Evolutionary conservation across 2,888 invertebrate genomes (phyloP), one percentile per base, ranked within the genome.

Genomic region (Chloroclystis v-ata): DNA sequence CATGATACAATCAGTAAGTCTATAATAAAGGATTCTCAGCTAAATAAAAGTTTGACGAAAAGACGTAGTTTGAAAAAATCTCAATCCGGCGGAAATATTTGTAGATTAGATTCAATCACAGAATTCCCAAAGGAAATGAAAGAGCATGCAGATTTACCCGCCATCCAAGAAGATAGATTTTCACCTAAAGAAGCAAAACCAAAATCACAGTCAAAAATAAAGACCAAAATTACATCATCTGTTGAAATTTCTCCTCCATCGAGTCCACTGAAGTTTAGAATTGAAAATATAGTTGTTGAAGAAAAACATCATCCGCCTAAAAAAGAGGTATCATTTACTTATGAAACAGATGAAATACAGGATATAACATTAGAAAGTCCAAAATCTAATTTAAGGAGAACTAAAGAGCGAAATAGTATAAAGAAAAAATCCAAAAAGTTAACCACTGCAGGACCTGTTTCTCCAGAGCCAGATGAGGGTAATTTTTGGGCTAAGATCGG

Each of bases 401-500:
- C 37, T 47, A 57, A 67, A 60, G 66, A 67, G 49, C 53, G 61
- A 43, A 62, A 67, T 52, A 61, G 67, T 54, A 62, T 69, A 46
- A 76, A 70, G 54, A 65, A 55, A 42, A 69, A 53, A 56, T 56
- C 47, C 59, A 69, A 56, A 51, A 61, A 47, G 43, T 50, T 49
- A 6, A 13, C 9, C n/a, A 26, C 4, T 39, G 59, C 46, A 43
- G 70, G 72, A 43, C 51, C 62, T 28, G 60, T 58, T 11, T 82
- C 84, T 1, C 80, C 82, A 24, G 86, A 84, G 53, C 78, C 80
- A 7, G 87, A 86, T 1, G 79, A 80, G 52, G 84, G 82, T 8
- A 91, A 92, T 66, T 92, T 92, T 77, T 92, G 92, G 92, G 88
- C 89, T 16, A 89, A 87, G 75, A 91, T 92, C 52, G 92, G 90